Base-by-base conservation (phyloP, 2,888 invertebrate genomes). In the Drosophila leonis region DNA sequence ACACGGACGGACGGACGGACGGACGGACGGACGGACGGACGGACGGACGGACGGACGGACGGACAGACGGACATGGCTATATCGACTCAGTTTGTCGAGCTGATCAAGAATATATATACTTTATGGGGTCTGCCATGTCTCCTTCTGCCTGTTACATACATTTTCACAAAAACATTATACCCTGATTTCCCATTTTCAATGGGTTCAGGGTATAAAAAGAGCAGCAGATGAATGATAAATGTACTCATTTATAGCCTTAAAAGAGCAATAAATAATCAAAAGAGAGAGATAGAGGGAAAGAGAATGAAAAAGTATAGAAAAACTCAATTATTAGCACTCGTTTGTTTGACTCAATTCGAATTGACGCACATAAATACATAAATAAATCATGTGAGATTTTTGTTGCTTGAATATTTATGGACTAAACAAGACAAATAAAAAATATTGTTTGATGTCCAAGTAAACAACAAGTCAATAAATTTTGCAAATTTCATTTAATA, bases 161-260 rank as follows among this genome's bases (percentile, higher is more conserved):
- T n/a, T n/a, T n/a, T n/a, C n/a, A n/a, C n/a, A n/a, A n/a, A n/a
- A n/a, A n/a, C n/a, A n/a, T n/a, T n/a, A n/a, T n/a, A n/a, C n/a
- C n/a, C n/a, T n/a, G n/a, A n/a, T n/a, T n/a, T n/a, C n/a, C n/a
- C n/a, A n/a, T n/a, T n/a, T n/a, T n/a, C n/a, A n/a, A n/a, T n/a
- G n/a, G n/a, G n/a, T n/a, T n/a, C n/a, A n/a, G n/a, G n/a, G n/a
- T n/a, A n/a, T n/a, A 31, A 35, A 52, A 9, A 68, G 39, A 51
- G 24, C 35, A 44, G 61, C 39, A 63, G 35, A 62, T 67, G 44
- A 75, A 80, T 78, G 80, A 78, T 65, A 79, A 78, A 78, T 80
- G 61, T 57, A 39, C 64, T 70, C 44, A 70, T 59, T 73, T 65
- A 37, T 55, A 29, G 35, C 37, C 54, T 39, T 27, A 33, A 56